These are phyloP conservation scores for Ornithorhynchus anatinus DNA, from an alignment of 2,113 vertebrate species.

Conservation along the genomic window DNA sequence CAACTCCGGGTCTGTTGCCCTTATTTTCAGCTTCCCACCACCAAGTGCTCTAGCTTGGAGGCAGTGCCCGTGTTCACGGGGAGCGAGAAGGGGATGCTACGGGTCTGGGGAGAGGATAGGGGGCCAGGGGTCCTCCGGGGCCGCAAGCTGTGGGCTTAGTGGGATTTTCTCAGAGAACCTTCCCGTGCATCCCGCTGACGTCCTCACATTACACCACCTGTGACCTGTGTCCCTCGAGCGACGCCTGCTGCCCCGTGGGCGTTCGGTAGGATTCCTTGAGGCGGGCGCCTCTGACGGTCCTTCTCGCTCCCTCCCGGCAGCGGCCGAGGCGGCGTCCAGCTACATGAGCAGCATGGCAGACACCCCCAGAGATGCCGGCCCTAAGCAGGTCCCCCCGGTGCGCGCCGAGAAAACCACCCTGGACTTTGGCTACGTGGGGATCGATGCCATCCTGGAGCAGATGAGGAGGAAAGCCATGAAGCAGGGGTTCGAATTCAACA, in stretches of 20 bases:
- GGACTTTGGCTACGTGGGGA: slow-evolving; percentile 94
- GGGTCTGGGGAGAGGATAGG: neutral
- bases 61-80: too few relatives aligned
- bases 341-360: slow-evolving; percentile 86
- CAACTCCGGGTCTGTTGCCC: too few relatives aligned
- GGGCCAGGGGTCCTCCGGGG: neutral
- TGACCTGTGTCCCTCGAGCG: too few relatives aligned
- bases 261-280: neutral
- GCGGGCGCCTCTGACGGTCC: neutral
- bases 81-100: neutral
- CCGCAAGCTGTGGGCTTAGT: neutral
- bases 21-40: too few relatives aligned
- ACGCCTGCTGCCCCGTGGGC: too few relatives aligned
- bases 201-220: neutral
- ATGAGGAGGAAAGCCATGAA: slow-evolving; percentile 99
- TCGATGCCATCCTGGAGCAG: slow-evolving; percentile 97
- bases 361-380: slow-evolving; percentile 60
- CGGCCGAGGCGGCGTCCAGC: slow-evolving; percentile 65
- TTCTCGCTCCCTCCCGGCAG: slow-evolving; percentile 21
- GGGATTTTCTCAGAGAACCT: neutral
- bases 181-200: too few relatives aligned
- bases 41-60: too few relatives aligned
- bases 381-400: slow-evolving; percentile 68
- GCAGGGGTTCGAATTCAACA: slow-evolving; percentile 96
- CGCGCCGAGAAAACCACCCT: slow-evolving; percentile 79